Base-by-base conservation (phyloP, 2,113 vertebrate species). In the Hydrolagus affinis region DNA sequence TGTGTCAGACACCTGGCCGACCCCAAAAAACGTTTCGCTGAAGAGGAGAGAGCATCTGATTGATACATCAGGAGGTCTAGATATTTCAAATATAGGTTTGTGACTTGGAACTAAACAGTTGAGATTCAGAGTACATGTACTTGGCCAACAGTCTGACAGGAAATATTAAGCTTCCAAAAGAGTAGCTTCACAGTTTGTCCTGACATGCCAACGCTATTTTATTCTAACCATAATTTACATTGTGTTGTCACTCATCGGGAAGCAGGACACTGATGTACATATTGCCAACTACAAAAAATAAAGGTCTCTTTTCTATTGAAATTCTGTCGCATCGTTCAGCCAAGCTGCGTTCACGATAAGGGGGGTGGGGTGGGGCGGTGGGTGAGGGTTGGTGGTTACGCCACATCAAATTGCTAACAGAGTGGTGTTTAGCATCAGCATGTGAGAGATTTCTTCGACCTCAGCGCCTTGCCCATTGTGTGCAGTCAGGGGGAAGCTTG, bases 301-400 rank as follows among this genome's bases (percentile, higher is more conserved):
- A 87, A 0, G 77, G 87, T 3, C 89, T 86, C 86, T 88, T 85
- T 85, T 86, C 87, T 86, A 83, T n/a, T 56, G 62, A 73, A 86
- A 85, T 60, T 86, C 86, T 71, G 75, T 88, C 85, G 86, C 88
- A 14, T 88, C 88, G 90, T 88, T 89, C 89, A 89, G 77, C 59
- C 15, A 71, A 68, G 60, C 85, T 87, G 86, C 85, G 68, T 86
- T 89, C 86, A 83, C 83, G 83, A 88, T 83, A 86, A n/a, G n/a
- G n/a, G n/a, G n/a, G n/a, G n/a, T n/a, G 87, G 85, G 44, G 44
- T 44, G 2, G 6, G 44, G 6, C 44, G 44, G 44, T n/a, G n/a
- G n/a, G n/a, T n/a, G n/a, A n/a, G n/a, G n/a, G n/a, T n/a, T n/a
- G n/a, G n/a, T n/a, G n/a, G 85, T 86, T 71, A 75, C 78, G 25